Conservation (phyloP, 1,140 invertebrate genomes). For the Elymnias hypermnestra region DNA sequence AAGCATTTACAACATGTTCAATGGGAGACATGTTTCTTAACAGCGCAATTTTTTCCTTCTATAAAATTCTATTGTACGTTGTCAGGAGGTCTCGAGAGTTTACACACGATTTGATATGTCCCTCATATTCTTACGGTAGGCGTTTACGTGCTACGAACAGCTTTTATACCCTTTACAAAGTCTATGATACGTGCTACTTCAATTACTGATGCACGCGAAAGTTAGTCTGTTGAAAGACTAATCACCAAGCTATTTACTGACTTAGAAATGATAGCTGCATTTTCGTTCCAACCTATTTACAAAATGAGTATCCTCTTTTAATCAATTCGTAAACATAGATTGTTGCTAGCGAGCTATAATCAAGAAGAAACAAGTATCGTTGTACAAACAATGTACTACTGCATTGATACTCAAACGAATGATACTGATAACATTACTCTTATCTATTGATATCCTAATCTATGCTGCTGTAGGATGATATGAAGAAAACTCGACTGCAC, state of each 20-base stretch:
- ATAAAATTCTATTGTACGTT: conserved; percentile 31
- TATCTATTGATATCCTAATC: conserved; percentile 53
- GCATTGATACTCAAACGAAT: conserved; percentile 33
- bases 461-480: conserved; percentile 38
- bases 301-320: conserved; percentile 18
- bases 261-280: conserved; percentile 28
- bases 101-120: conserved; percentile 26
- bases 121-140: conserved; percentile 18
- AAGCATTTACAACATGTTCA: conserved; percentile 9
- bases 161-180: conserved; percentile 14
- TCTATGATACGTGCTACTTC: conserved; percentile 21
- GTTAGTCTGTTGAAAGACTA: conserved; percentile 26
- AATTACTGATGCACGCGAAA: conserved; percentile 32
- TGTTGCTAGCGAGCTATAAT: not conserved
- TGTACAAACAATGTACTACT: conserved; percentile 19
- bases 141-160: conserved; percentile 17
- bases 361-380: conserved; percentile 26
- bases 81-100: conserved; percentile 24
- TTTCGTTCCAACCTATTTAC: conserved; percentile 22
- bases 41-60: conserved; percentile 23
- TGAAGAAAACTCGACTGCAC: too few relatives aligned
- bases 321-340: conserved; percentile 1
- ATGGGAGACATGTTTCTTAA: conserved; percentile 13
- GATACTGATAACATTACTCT: conserved; percentile 48
- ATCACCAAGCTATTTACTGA: conserved; percentile 28